phyloP scores from a whole-genome alignment of 2,888 invertebrate genomes.

The Drosophila niveifrons region DNA sequence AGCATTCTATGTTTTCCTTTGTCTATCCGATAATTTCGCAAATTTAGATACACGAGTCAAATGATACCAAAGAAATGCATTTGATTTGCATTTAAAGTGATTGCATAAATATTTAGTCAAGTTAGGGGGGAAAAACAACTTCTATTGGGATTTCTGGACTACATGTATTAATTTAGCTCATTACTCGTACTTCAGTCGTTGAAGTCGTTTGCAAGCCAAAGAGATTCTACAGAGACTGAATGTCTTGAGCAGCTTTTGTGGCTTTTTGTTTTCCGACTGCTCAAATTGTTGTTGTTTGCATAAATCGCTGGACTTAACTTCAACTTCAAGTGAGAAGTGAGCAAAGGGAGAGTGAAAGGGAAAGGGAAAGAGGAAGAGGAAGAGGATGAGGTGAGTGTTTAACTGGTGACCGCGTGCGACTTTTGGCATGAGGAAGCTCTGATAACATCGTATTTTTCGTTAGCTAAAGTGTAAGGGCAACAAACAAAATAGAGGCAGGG shows the following conservation, averaged over 20 bases:
- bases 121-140: not conserved
- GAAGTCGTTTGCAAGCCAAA: conserved; percentile 3
- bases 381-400: not conserved
- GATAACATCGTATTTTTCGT: conserved; percentile 68
- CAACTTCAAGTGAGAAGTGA: conserved; percentile 1
- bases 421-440: conserved; percentile 56
- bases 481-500: not conserved
- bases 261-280: conserved; percentile 9
- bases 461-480: conserved; percentile 47
- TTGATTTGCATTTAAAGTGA: not conserved
- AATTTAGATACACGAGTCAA: no score
- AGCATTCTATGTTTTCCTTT: no score
- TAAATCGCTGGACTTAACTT: conserved; percentile 52
- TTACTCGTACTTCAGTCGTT: not conserved
- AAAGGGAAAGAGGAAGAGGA: conserved; percentile 1
- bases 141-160: not conserved
- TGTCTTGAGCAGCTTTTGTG: conserved; percentile 15
- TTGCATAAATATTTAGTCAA: not conserved
- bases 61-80: no score
- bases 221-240: conserved; percentile 29
- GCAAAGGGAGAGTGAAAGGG: not conserved
- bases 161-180: not conserved
- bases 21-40: no score
- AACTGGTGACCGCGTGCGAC: conserved; percentile 60
- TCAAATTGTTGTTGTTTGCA: conserved; percentile 40